Base-by-base conservation (phyloP, 1,140 invertebrate species). In the Lordiphosa collinella region DNA sequence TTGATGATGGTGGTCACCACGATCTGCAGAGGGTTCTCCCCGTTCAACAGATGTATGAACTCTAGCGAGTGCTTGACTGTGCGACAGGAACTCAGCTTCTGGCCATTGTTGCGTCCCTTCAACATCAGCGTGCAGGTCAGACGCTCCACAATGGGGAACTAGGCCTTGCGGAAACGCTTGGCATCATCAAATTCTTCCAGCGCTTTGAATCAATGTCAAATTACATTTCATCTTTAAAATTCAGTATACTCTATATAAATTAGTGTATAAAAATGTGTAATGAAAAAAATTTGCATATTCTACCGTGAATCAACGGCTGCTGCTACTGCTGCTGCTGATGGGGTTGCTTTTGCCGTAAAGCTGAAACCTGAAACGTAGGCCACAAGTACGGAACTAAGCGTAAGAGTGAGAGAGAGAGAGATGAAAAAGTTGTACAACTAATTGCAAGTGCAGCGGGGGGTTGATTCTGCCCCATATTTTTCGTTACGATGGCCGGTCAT, bases 211-310 rank as follows among this genome's bases (percentile, higher is more conserved):
- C n/a, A n/a, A n/a, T n/a, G 6, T 12, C 12, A n/a, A 36, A 7
- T 8, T 38, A 8, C 36, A 9, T 12, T 14, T 5, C 13, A 1
- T 10, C 36, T 38, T 2, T 10, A 1, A 38, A 16, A 16, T 8
- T n/a, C 9, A 18, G n/a, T 16, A 41, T 31, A 9, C 10, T 6
- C 13, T 11, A 12, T 25, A 1, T 16, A 0, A 13, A 25, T 49
- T 49, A 25, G 14, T 11, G 2, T 10, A 32, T 38, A 37, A 34
- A 47, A 50, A 52, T 51, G 38, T 57, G 53, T 65, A 66, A 66
- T 76, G 72, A 60, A 76, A 51, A 58, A 67, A 67, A 58, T 71
- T 78, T 78, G 73, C 62, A 78, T 78, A 68, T 64, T 59, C 64
- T 50, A 55, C 53, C 35, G 48, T 53, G 34, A 7, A 36, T 35